Evolutionary conservation across 2,888 invertebrate genomes (phyloP), one percentile per base, ranked within the genome.

Genomic region (Anoncus sp.): DNA sequence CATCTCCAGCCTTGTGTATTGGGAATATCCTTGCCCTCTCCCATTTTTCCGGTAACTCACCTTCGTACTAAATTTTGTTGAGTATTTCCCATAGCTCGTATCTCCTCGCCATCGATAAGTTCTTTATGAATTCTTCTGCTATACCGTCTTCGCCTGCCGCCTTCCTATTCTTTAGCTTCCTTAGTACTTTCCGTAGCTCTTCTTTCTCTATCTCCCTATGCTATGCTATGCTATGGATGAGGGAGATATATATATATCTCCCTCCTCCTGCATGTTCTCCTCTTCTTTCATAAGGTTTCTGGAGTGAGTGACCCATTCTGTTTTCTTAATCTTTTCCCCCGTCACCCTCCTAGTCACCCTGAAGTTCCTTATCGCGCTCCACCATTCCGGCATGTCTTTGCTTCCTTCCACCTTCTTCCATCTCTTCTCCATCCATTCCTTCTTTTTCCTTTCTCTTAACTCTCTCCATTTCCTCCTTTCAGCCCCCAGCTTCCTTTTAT

Each of bases 1-100:
- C 49, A 5, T 70, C 70, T 14, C 75, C 75, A 10, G 49, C 70
- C n/a, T 75, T 75, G 57, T 59, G 40, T 18, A 75, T 70, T 16
- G 75, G 75, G 1, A 1, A 43, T 16, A 70, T 75, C 7, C 31
- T 31, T 7, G 31, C 31, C 7, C 3, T 5, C 7, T 31, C 31
- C 31, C 31, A 31, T 31, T 31, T 31, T 3, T 7, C 4, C 7
- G 31, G 31, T 3, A 31, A 7, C 7, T 31, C 7, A 3, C 31
- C 31, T 7, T 31, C 31, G 3, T 31, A 5, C 31, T 7, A 31
- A 5, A 31, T 31, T 31, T 31, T 31, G 16, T 47, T 65, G 2
- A 27, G 45, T 3, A 51, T 66, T 66, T 51, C 53, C 24, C 38
- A 31, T 27, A 43, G 10, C 72, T 27, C 51, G 3, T 35, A n/a